Evolutionary conservation across 1,140 invertebrate genomes (phyloP), one percentile per base, ranked within the genome.

Genomic region (Centruroides sculpturatus): DNA sequence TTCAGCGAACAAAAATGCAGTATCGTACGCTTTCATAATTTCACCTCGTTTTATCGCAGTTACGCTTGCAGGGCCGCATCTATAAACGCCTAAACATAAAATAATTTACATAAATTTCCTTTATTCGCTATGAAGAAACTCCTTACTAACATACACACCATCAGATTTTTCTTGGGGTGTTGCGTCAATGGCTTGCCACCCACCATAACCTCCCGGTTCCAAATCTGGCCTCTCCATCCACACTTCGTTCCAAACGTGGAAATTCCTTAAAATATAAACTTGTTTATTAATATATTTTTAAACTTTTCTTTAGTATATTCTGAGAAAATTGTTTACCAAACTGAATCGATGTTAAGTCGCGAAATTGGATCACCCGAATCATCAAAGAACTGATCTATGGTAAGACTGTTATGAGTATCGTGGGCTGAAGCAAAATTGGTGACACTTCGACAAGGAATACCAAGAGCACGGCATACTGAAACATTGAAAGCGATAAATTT

Each of bases 181-280:
- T 0, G 90, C 82, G 74, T 97, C 92, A 56, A 94, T 85, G 0
- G 83, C 90, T 73, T 97, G 92, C 92, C 92, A 97, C 3, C 92
- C 92, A 36, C 82, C 81, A 67, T 69, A 70, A 46, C 60, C 64
- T 35, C 67, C 67, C 0, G 83, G 78, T 0, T 72, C 66, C 36
- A 96, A 73, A 73, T 97, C 92, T 2, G 85, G 81, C 34, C 93
- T 76, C 56, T 82, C 81, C 83, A 94, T 92, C 91, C 92, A 96
- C 1, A 87, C 85, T 55, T 96, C 92, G 73, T 91, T 90, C 93
- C 92, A 97, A 4, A 94, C 91, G 69, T 96, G 93, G 71, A 91
- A 96, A 70, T 95, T 95, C 86, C 74, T 75, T 0, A 62, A 51
- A 11, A 35, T 8, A 34, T 34, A 53, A 53, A 51, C 49, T 34